phyloP scores from a whole-genome alignment of 2,888 invertebrate genomes.

The Rhopalosiphum nymphaeae region DNA sequence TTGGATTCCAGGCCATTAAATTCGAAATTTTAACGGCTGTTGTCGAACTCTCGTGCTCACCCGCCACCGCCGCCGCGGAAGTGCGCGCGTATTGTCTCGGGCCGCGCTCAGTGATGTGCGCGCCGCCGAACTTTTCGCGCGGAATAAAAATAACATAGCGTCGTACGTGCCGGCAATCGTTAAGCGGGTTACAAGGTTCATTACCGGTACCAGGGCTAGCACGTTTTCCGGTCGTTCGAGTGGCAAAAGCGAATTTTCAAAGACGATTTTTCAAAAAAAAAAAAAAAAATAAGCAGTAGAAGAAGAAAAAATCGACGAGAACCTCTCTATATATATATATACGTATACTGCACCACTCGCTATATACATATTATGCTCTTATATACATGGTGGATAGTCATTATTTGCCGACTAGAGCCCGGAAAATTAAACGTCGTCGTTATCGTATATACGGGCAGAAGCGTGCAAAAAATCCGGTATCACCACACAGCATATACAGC shows the following conservation, averaged over 20 bases:
- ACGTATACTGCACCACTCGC: background rate
- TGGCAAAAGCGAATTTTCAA: constrained; percentile 38
- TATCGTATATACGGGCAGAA: constrained; percentile 33
- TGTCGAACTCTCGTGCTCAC: background rate
- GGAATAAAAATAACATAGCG: constrained; percentile 49
- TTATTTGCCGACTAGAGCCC: constrained; percentile 39
- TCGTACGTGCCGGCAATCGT: constrained; percentile 63
- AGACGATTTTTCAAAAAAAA: constrained; percentile 52
- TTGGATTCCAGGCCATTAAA: constrained; percentile 57
- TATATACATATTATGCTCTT: background rate
- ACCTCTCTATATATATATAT: background rate
- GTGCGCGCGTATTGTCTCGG: constrained; percentile 16
- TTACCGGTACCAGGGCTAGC: constrained; percentile 39
- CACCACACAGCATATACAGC: background rate
- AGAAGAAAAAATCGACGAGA: background rate
- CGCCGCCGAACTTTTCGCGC: background rate
- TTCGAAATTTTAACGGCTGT: constrained; percentile 47
- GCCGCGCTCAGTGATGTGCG: background rate
- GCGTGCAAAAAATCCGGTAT: constrained; percentile 44
- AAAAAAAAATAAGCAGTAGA: background rate
- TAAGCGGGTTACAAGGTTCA: constrained; percentile 58
- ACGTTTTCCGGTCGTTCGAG: constrained; percentile 59
- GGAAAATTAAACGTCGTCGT: constrained; percentile 65
- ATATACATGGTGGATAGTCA: background rate
- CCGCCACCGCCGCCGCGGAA: background rate